Evolutionary conservation across 30 jellyfish, hydroid and myxozoan species (phyloP).

Genomic region (Calvadosia cruxmelitensis): DNA sequence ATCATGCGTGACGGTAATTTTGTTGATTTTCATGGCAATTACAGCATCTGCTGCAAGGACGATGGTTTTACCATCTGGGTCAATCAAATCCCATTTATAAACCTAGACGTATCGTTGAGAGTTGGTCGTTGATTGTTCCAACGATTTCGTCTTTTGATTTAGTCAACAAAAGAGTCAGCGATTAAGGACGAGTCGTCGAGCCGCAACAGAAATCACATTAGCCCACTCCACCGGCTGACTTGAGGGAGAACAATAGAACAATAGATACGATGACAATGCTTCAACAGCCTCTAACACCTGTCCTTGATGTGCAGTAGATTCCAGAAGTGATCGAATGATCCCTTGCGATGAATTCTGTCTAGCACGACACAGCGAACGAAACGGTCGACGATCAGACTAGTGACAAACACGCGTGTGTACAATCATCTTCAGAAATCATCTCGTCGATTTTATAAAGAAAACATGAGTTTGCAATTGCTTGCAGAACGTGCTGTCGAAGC

Average conservation of each 20-base stretch:
- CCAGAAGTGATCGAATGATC: background rate
- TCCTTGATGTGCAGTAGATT: background rate
- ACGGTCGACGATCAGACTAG: no score
- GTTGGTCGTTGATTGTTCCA: no score
- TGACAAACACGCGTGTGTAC: no score
- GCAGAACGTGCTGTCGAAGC: constrained; percentile 52
- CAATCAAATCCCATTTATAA: no score
- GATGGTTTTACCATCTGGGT: no score
- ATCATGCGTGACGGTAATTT: no score
- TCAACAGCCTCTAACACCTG: background rate
- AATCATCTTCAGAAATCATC: no score
- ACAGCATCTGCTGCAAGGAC: no score
- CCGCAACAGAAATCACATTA: background rate
- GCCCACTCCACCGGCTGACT: background rate
- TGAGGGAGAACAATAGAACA: background rate
- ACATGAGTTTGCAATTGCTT: constrained; percentile 22
- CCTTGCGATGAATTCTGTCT: background rate
- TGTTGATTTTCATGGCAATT: no score
- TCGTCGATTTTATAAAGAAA: no score
- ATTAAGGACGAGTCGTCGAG: background rate
- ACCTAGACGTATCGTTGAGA: no score
- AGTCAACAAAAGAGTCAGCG: background rate
- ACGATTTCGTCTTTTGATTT: background rate
- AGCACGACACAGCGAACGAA: background rate
- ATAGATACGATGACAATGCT: background rate